Conservation (phyloP, 2,797 vertebrate genomes). For the Antennarius maculatus region DNA sequence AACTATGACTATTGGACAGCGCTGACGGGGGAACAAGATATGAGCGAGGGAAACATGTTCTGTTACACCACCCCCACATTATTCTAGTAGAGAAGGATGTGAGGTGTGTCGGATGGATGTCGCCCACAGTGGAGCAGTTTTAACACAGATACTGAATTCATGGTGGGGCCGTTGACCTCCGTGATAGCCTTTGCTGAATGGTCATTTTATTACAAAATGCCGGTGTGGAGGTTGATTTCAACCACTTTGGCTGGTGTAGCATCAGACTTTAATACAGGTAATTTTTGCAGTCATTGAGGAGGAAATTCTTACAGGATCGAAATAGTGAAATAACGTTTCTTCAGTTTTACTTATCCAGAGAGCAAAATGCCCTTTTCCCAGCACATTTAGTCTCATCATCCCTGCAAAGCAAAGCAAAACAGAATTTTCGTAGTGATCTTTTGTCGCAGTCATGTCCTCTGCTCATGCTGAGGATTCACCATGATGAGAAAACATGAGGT, state of each 20-base stretch:
- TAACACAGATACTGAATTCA: conserved; percentile 33
- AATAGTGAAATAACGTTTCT: background rate
- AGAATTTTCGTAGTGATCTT: conserved; percentile 11
- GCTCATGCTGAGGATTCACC: conserved; percentile 19
- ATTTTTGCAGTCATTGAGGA: conserved; percentile 5
- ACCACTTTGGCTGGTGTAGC: conserved; percentile 11
- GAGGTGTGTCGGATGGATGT: conserved; percentile 61
- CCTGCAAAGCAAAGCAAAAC: background rate
- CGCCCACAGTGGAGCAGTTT: conserved; percentile 52
- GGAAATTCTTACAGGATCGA: background rate
- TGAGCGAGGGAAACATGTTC: conserved; percentile 54
- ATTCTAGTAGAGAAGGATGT: conserved; percentile 49
- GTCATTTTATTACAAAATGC: conserved; percentile 23
- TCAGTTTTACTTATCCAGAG: background rate
- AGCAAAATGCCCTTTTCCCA: background rate
- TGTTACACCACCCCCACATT: conserved; percentile 53
- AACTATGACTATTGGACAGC: conserved; percentile 31
- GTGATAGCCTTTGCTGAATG: conserved; percentile 19
- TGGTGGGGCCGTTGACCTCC: conserved; percentile 43
- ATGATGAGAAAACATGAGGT: conserved; percentile 24
- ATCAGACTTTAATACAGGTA: conserved; percentile 21
- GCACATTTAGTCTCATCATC: conserved; percentile 14
- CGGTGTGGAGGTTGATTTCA: conserved; percentile 5
- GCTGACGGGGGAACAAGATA: conserved; percentile 51
- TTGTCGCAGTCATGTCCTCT: background rate